phyloP scores from a whole-genome alignment of 2,888 invertebrate genomes.

The Coenonympha glycerion region DNA sequence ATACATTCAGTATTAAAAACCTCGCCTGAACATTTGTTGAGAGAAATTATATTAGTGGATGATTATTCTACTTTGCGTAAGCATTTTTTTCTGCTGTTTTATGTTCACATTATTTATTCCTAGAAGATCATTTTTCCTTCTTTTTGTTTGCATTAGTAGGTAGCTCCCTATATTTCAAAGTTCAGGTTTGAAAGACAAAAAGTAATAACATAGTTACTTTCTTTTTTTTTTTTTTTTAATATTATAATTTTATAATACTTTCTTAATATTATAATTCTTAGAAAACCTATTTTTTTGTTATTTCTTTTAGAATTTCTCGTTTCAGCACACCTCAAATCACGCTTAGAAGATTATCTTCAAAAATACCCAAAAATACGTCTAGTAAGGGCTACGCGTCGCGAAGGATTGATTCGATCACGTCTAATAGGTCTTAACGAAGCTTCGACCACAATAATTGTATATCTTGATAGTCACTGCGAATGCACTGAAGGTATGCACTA shows the following conservation, averaged over 20 bases:
- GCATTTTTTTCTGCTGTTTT: no score
- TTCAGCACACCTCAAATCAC: constrained; percentile 87
- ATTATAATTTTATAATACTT: no score
- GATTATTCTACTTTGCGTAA: constrained; percentile 93
- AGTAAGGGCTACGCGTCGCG: constrained; percentile 86
- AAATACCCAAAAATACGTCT: constrained; percentile 91
- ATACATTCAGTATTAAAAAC: constrained; percentile 95
- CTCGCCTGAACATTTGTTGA: constrained; percentile 88
- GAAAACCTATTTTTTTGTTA: no score
- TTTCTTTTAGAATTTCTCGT: no score
- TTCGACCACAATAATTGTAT: constrained; percentile 88
- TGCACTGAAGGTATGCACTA: constrained; percentile 84
- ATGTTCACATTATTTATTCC: no score
- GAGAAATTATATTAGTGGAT: constrained; percentile 95
- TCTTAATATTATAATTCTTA: no score
- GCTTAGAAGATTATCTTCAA: constrained; percentile 89
- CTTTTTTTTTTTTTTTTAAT: no score
- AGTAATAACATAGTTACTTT: no score
- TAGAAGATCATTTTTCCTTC: no score
- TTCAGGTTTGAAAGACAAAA: no score
- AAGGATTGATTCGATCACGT: constrained; percentile 95
- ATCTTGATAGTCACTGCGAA: constrained; percentile 98
- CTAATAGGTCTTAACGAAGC: constrained; percentile 87
- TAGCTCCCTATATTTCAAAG: no score
- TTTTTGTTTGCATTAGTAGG: no score